phyloP scores from a whole-genome alignment of 1,140 invertebrate species.

The Dendrolimus punctatus region DNA sequence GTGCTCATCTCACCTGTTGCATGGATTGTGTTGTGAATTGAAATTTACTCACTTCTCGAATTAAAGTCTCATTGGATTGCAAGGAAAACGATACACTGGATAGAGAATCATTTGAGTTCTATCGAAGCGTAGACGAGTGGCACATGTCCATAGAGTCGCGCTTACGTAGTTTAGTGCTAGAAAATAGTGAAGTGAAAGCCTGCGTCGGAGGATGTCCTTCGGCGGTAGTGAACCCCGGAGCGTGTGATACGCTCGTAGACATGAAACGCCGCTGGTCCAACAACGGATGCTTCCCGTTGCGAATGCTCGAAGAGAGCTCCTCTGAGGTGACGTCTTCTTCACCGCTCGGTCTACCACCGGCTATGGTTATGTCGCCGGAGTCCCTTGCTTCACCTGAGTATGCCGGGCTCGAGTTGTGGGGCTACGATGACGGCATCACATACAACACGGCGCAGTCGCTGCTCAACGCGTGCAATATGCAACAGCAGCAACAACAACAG shows the following conservation, averaged over 20 bases:
- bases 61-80: conserved; percentile 35
- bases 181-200: conserved; percentile 65
- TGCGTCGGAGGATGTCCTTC: conserved; percentile 56
- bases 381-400: conserved; percentile 78
- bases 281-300: conserved; percentile 76
- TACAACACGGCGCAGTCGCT: conserved; percentile 48
- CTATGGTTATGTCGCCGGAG: conserved; percentile 79
- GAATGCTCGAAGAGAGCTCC: conserved; percentile 80
- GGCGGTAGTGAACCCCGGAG: conserved; percentile 40
- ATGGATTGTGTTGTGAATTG: conserved; percentile 42
- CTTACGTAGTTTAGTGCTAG: conserved; percentile 58
- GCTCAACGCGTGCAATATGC: conserved; percentile 50
- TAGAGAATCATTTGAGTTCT: conserved; percentile 51
- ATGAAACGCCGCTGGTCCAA: conserved; percentile 82
- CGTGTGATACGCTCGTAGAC: conserved; percentile 60
- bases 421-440: conserved; percentile 72
- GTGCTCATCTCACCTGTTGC: conserved; percentile 38
- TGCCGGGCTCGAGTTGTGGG: conserved; percentile 87
- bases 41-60: conserved; percentile 24
- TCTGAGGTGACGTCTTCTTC: conserved; percentile 84
- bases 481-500: conserved; percentile 39
- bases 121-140: conserved; percentile 48
- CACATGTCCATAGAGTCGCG: conserved; percentile 40
- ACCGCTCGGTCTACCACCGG: conserved; percentile 71
- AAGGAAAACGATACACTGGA: conserved; percentile 36